Conservation (phyloP, 2,113 vertebrate genomes). For the Pteruthius melanotis region DNA sequence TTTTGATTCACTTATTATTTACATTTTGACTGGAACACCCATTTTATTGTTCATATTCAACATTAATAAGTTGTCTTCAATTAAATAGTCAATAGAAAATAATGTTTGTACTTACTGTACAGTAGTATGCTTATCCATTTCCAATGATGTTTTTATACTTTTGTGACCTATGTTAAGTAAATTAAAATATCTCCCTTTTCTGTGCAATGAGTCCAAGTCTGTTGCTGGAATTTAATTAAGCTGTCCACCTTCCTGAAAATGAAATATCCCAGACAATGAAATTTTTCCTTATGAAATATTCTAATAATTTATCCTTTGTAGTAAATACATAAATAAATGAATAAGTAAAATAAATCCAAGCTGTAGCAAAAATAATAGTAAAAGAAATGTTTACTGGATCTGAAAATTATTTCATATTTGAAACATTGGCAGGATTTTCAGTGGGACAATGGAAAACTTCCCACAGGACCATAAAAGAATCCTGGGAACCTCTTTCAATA, state of each 20-base stretch:
- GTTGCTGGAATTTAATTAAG: neutral
- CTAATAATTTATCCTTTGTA: neutral
- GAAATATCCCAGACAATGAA: neutral
- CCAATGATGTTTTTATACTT: neutral
- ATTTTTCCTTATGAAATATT: neutral
- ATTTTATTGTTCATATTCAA: neutral
- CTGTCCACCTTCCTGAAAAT: neutral
- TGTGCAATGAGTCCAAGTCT: neutral
- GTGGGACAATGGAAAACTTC: neutral
- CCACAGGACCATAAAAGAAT: neutral
- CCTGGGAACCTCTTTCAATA: neutral
- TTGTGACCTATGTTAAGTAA: neutral
- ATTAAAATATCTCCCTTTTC: neutral
- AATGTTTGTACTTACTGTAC: neutral
- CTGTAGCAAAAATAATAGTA: neutral
- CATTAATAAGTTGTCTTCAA: neutral
- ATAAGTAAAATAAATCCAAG: neutral
- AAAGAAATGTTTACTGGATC: neutral
- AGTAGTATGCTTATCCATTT: neutral
- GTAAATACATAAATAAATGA: neutral
- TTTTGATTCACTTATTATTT: neutral
- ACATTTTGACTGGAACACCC: neutral
- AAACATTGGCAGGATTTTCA: neutral
- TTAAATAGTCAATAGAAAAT: neutral
- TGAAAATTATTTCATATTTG: neutral